Percentiles rank a stretch among this genome's conserved stretches.
These are phyloP conservation scores for Scrobipalpa costella DNA, from an alignment of 2,888 invertebrate genomes.

Conservation along the genomic window DNA sequence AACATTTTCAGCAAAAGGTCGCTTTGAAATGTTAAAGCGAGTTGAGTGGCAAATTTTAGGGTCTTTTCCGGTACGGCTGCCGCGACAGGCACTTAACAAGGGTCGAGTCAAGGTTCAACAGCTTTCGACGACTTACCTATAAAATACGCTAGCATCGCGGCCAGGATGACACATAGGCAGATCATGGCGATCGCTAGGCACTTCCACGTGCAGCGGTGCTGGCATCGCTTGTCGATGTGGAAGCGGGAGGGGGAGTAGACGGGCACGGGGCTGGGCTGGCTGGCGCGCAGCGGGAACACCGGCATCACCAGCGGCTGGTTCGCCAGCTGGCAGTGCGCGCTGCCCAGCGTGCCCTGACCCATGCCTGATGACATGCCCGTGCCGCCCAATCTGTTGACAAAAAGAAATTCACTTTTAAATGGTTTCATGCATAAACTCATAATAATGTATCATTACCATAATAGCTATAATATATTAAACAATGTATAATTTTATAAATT, in stretches of 20 bases:
- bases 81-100: slow-evolving; percentile 15
- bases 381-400: slow-evolving; percentile 74
- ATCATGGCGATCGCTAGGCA: slow-evolving; percentile 97
- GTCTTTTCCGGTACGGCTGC: neutral
- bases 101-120: slow-evolving; percentile 24
- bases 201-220: slow-evolving; percentile 97
- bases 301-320: slow-evolving; percentile 92
- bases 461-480: neutral
- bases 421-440: neutral
- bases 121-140: slow-evolving; percentile 86
- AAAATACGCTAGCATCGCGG: slow-evolving; percentile 97
- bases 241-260: slow-evolving; percentile 94
- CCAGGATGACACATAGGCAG: slow-evolving; percentile 92
- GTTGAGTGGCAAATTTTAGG: slow-evolving; percentile 16
- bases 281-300: slow-evolving; percentile 91
- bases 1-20: neutral
- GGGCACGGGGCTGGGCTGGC: slow-evolving; percentile 89
- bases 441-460: neutral
- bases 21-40: slow-evolving; percentile 3
- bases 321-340: slow-evolving; percentile 85
- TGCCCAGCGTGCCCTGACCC: slow-evolving; percentile 83
- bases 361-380: slow-evolving; percentile 80
- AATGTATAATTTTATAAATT: too few species aligned
- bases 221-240: slow-evolving; percentile 96
- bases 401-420: slow-evolving; percentile 9